Base-by-base conservation (phyloP, 2,888 invertebrate species). In the Caenorhabditis drosophilae region DNA sequence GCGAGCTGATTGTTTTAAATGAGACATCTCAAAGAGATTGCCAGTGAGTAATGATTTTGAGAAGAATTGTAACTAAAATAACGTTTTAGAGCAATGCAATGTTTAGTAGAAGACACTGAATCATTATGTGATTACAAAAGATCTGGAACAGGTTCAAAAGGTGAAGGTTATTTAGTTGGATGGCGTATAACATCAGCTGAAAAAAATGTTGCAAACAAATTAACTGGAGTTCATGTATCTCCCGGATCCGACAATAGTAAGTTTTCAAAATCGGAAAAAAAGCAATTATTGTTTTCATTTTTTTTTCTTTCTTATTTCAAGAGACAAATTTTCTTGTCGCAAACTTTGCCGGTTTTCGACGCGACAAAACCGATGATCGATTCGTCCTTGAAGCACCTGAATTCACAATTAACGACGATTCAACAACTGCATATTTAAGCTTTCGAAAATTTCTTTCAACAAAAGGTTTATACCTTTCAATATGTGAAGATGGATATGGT, bases 381-480 rank as follows among this genome's bases (percentile, higher is more conserved):
- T 73, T 54, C 45, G 76, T 76, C 7, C 57, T 76, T n/a, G 76
- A 76, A 61, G 69, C 74, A 15, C 73, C 74, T 2, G 70, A 71
- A 25, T 75, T 71, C 48, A 52, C 67, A 22, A 57, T 74, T 42
- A 68, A 53, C 31, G 67, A 72, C 25, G 54, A 61, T n/a, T n/a
- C n/a, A n/a, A 52, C 58, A 26, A 55, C 54, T 12, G 67, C 70
- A 16, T 76, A 67, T 55, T 63, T 76, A 18, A 68, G 71, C 40
- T 76, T 76, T 56, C 58, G 62, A 26, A 74, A 73, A 38, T 76
- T 68, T 52, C 61, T 73, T 41, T 73, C 69, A 15, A 72, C 74
- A 23, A 64, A 72, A 55, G 74, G 74, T 38, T 38, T 74, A 20
- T 66, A 64, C 35, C 51, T 74, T 34, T 60, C 64, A 22, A 48